Evolutionary conservation across 2,797 vertebrate species (phyloP).

Genomic region (Manis crassicaudata): DNA sequence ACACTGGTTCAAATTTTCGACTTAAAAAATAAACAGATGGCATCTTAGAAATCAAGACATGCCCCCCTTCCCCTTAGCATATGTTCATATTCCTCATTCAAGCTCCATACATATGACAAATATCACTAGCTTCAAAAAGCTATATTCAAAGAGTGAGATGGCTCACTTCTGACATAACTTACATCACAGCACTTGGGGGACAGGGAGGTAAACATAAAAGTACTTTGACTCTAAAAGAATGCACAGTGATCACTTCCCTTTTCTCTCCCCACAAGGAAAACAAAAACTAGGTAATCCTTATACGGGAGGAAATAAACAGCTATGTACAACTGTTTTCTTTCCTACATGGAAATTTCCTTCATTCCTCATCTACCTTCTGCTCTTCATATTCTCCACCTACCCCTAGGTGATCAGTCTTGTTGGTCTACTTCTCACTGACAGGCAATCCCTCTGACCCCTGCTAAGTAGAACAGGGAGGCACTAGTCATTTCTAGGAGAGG

Average conservation of each 20-base stretch:
- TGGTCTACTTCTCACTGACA: not conserved
- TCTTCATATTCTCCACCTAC: not conserved
- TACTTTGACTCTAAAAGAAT: not conserved
- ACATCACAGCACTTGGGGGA: not conserved
- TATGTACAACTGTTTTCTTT: not conserved
- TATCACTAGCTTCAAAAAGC: slow-evolving; percentile 32
- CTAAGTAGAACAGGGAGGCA: not conserved
- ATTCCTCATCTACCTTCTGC: not conserved
- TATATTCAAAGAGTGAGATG: not conserved
- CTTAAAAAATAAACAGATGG: not conserved
- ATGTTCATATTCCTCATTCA: not conserved
- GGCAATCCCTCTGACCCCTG: not conserved
- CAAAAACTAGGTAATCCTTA: not conserved
- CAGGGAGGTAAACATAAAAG: not conserved
- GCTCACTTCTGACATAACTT: not conserved
- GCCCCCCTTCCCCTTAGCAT: not conserved
- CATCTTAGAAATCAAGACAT: slow-evolving; percentile 31
- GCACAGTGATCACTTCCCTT: not conserved
- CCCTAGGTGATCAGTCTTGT: not conserved
- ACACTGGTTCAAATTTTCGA: slow-evolving; percentile 53
- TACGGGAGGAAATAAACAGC: not conserved
- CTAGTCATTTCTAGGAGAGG: not conserved
- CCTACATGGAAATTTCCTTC: not conserved
- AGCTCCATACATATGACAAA: not conserved
- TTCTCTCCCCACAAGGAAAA: not conserved